Conservation (phyloP, 2,797 vertebrate species). For the Schizothorax lantsangensis region DNA sequence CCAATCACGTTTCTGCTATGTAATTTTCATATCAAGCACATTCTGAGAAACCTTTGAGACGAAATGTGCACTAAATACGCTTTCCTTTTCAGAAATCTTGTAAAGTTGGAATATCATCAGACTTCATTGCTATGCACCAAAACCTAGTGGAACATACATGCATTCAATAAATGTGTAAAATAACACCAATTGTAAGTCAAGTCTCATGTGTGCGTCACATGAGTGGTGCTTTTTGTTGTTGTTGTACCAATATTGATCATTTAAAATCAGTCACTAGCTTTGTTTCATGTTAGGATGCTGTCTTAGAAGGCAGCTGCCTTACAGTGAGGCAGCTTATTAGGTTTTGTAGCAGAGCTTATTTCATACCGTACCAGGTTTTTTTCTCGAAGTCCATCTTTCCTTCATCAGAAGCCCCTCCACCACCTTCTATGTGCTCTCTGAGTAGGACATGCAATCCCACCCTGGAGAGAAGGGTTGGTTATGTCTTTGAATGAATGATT, state of each 20-base stretch:
- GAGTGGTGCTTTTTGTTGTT: not conserved
- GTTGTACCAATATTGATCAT: not conserved
- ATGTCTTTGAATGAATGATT: conserved; percentile 60
- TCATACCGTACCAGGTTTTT: not conserved
- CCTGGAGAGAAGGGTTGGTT: conserved; percentile 60
- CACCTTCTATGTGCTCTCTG: not conserved
- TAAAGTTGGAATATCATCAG: not conserved
- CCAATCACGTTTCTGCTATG: not conserved
- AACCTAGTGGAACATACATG: not conserved
- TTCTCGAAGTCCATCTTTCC: too few relatives aligned
- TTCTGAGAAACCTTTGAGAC: not conserved
- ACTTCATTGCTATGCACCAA: not conserved
- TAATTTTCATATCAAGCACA: not conserved
- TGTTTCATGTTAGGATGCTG: not conserved
- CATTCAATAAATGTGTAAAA: too few relatives aligned
- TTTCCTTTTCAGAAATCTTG: conserved; percentile 3
- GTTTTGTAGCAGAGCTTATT: not conserved
- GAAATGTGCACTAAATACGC: not conserved
- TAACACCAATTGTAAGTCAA: not conserved
- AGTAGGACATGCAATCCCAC: conserved; percentile 68
- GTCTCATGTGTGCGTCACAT: not conserved
- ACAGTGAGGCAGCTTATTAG: not conserved
- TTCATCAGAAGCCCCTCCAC: not conserved
- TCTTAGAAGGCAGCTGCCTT: not conserved
- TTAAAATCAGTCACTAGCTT: not conserved